These are phyloP conservation scores for Kryptolebias ocellatus DNA, from an alignment of 2,797 vertebrate genomes.

Conservation along the genomic window DNA sequence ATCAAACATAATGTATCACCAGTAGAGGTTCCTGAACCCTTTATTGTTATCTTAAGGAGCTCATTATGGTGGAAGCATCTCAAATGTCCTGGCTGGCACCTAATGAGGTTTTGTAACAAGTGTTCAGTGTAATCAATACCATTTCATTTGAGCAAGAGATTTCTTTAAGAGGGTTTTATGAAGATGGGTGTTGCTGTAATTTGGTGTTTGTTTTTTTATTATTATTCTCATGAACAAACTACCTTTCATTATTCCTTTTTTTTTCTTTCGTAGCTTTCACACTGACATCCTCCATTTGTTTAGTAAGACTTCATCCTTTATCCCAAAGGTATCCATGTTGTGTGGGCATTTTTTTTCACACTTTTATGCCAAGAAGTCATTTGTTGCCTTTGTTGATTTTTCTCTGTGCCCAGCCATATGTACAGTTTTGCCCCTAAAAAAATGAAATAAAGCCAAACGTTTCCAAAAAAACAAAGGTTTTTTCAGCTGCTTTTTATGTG, in stretches of 20 bases:
- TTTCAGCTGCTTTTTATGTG: constrained; percentile 22
- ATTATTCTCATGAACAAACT: neutral
- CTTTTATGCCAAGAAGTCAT: constrained; percentile 80
- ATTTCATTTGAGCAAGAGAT: constrained; percentile 19
- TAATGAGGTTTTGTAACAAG: constrained; percentile 2
- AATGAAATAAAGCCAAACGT: constrained; percentile 74
- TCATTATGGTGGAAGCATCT: constrained; percentile 24
- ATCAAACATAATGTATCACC: constrained; percentile 33
- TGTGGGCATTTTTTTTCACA: constrained; percentile 59
- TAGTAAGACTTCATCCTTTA: constrained; percentile 50
- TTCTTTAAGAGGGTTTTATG: constrained; percentile 16
- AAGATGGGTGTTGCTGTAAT: constrained; percentile 28
- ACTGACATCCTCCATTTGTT: constrained; percentile 23
- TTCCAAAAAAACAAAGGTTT: constrained; percentile 51
- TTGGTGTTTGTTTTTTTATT: constrained; percentile 38
- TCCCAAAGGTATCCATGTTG: constrained; percentile 74
- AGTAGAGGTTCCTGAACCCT: constrained; percentile 49
- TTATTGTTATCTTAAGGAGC: constrained; percentile 31
- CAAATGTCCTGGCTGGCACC: constrained; percentile 40
- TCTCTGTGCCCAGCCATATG: constrained; percentile 76
- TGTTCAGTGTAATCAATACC: constrained; percentile 27
- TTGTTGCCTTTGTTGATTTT: constrained; percentile 69
- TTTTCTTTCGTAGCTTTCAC: constrained; percentile 32
- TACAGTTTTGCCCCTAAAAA: constrained; percentile 72
- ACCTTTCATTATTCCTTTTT: neutral